Evolutionary conservation across 2,797 vertebrate genomes (phyloP), one percentile per base, ranked within the genome.

Genomic region (Streptopelia turtur): DNA sequence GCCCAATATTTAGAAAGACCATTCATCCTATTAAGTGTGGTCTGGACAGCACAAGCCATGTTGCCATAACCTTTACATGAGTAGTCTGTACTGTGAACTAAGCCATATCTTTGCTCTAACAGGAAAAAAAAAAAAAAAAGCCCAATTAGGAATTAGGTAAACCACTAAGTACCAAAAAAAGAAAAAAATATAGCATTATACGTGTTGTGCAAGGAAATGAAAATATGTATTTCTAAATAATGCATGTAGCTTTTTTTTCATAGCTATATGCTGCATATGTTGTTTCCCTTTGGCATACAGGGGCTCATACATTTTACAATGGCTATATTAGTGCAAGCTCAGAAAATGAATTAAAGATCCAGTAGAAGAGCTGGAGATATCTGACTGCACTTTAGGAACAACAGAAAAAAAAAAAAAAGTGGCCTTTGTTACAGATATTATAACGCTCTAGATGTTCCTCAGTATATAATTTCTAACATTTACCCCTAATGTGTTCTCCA

Each of bases 401-500:
- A 39, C 39, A 39, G 39, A 56, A 92, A 85, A 68, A 69, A 87
- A 84, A 68, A 66, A 86, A 95, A 68, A 35, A 28, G 56, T 85
- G 55, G 20, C 31, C 60, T 96, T 93, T 41, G 76, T 95, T 90
- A 85, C 33, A 96, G 79, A 74, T 50, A 69, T 57, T 89, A 53
- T 87, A 66, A 66, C 3, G 1, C 33, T 93, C 59, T 76, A 78
- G 35, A 68, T 66, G 55, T 59, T 97, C 57, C 76, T 43, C 65
- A 79, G 87, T 69, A 83, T 89, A n/a, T 76, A 88, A 95, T 95
- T 95, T 82, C 87, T 91, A 56, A 55, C 47, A 96, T 94, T 97
- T 96, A 94, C 83, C 85, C 93, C 78, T 97, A 96, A 96, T 95
- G 70, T 78, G 75, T 81, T 95, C 91, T 92, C 85, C 13, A 4